Base-by-base conservation (phyloP, 2,888 invertebrate species). In the Reticulitermes lucifugus region DNA sequence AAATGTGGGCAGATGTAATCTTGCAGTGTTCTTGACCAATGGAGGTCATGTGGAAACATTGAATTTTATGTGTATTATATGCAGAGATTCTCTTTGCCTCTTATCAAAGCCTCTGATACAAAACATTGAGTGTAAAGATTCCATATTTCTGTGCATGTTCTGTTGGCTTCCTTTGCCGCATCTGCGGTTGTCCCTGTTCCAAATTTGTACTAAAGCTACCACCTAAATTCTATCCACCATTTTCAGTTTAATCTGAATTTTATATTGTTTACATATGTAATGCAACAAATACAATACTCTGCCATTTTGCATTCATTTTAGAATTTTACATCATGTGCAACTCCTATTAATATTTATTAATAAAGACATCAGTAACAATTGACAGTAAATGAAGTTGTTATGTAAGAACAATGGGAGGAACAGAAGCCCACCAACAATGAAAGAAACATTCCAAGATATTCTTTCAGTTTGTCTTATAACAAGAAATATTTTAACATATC, bases 381-480 rank as follows among this genome's bases (percentile, higher is more conserved):
- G 35, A 73, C 73, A 73, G 25, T 60, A 60, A 65, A 65, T 65
- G 25, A 65, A 65, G n/a, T 12, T 65, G n/a, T 65, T 25, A 5
- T n/a, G 65, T 41, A 41, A 73, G 73, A 41, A 12, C 41, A 73
- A 73, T 73, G 21, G 14, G 41, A 41, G 9, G 14, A 73, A 73
- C 14, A 35, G 7, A 29, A 73, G 41, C 35, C 25, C 29, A 41
- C 73, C 35, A 73, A 73, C 73, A 35, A 71, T 71, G 29, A 73
- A 73, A 10, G 41, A 73, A 73, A 73, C 35, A 71, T 71, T 73
- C 41, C 73, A 73, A 41, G 73, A 73, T 73, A 41, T 41, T 73
- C 41, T 41, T 18, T 73, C 21, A 41, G 41, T 73, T 25, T 73
- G 3, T 73, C 35, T 35, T 73, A 18, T 73, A 73, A 73, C 73